A percentile compares a stretch with the other conserved stretches of the same genome.
Conservation (phyloP, 2,888 invertebrate genomes). For the Copidosoma aretas region DNA sequence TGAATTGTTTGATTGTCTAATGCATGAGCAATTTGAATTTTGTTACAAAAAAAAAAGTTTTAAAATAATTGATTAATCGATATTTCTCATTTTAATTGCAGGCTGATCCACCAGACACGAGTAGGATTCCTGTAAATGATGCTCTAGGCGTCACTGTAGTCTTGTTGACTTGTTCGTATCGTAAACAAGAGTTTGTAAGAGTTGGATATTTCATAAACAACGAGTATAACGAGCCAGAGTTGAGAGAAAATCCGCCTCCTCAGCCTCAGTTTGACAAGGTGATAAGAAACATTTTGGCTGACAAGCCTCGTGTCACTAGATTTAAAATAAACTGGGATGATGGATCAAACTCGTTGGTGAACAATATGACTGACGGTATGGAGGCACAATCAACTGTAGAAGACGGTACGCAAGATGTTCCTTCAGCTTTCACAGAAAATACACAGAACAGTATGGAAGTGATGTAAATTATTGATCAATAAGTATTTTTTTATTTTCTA, state of each 20-base stretch:
- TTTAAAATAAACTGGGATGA: slow-evolving; percentile 99
- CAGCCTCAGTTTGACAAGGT: slow-evolving; percentile 94
- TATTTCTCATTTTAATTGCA: slow-evolving; percentile 60
- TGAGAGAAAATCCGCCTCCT: slow-evolving; percentile 92
- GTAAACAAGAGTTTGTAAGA: slow-evolving; percentile 90
- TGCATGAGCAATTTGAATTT: too few species aligned
- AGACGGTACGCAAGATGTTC: slow-evolving; percentile 54
- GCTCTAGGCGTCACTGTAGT: slow-evolving; percentile 98
- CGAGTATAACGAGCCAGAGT: slow-evolving; percentile 91
- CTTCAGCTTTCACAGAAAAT: slow-evolving; percentile 58
- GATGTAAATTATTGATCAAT: slow-evolving; percentile 52
- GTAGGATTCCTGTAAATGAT: slow-evolving; percentile 93
- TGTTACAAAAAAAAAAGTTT: background rate
- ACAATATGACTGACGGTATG: slow-evolving; percentile 54
- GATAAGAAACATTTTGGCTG: slow-evolving; percentile 64
- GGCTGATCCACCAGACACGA: slow-evolving; percentile 95
- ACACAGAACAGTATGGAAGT: slow-evolving; percentile 62
- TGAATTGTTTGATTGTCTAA: too few species aligned
- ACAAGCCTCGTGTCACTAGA: slow-evolving; percentile 88
- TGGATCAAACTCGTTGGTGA: slow-evolving; percentile 55
- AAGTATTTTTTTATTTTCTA: slow-evolving; percentile 28
- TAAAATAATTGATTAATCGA: background rate
- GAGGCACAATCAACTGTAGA: slow-evolving; percentile 54
- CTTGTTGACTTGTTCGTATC: slow-evolving; percentile 90
- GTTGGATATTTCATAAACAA: slow-evolving; percentile 99